These are phyloP conservation scores for Allacma fusca DNA, from an alignment of 2,888 invertebrate species.

Conservation along the genomic window DNA sequence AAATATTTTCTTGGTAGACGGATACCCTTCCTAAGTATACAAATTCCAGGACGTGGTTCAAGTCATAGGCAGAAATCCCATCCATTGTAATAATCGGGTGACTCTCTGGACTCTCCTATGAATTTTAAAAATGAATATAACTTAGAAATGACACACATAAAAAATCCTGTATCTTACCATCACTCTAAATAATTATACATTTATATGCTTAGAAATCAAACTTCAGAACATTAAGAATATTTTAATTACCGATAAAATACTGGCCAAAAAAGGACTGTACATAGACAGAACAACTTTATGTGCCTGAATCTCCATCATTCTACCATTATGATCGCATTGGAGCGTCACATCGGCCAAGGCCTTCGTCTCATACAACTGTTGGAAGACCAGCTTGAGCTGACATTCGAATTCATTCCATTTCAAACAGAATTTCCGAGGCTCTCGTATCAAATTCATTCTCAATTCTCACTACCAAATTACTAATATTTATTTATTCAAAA, in stretches of 20 bases:
- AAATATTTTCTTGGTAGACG: conserved; percentile 9
- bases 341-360: conserved; percentile 25
- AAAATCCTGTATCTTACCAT: no score
- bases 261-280: conserved; percentile 19
- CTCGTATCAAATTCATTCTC: no score
- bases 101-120: conserved; percentile 8
- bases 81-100: conserved; percentile 32
- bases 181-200: background rate
- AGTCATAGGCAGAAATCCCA: background rate
- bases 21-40: conserved; percentile 28
- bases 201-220: background rate
- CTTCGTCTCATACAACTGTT: conserved; percentile 29
- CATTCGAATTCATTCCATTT: conserved; percentile 34
- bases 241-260: conserved; percentile 24
- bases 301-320: background rate
- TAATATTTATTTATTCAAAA: no score
- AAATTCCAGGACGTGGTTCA: conserved; percentile 31
- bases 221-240: background rate
- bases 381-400: conserved; percentile 1
- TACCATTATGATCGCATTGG: conserved; percentile 7
- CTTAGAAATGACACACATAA: background rate
- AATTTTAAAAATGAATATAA: background rate
- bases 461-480: no score
- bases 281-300: conserved; percentile 27
- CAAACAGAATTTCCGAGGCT: background rate